A percentile compares a stretch with the other conserved stretches of the same genome.
phyloP scores from a whole-genome alignment of 2,797 vertebrate genomes.

The Huso huso region DNA sequence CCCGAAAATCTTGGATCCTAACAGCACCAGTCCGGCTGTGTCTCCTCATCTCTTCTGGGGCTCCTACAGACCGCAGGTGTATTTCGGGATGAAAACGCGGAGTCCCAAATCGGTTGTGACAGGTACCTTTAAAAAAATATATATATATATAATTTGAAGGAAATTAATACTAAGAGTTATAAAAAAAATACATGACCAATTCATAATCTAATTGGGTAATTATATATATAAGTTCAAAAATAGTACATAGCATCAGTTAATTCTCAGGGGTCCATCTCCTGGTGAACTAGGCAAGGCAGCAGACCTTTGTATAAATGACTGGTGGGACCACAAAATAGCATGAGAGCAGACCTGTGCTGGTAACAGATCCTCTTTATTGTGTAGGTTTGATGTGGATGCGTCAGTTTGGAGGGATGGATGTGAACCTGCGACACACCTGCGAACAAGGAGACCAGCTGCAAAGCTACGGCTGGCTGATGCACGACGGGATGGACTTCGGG shows the following conservation, averaged over 20 bases:
- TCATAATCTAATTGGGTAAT: no score
- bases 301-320: no score
- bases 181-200: no score
- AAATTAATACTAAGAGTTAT: no score
- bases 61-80: conserved; percentile 86
- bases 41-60: conserved; percentile 80
- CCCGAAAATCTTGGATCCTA: conserved; percentile 50
- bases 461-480: conserved; percentile 83
- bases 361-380: no score
- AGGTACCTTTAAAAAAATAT: conserved; percentile 44
- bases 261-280: no score
- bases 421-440: conserved; percentile 78
- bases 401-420: conserved; percentile 62
- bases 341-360: no score
- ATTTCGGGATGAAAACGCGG: conserved; percentile 93
- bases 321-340: no score
- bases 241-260: no score
- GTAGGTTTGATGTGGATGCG: conserved; percentile 90
- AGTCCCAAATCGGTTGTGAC: conserved; percentile 72
- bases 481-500: conserved; percentile 83
- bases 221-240: no score
- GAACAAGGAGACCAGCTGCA: conserved; percentile 76
- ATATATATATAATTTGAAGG: no score
- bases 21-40: conserved; percentile 58
- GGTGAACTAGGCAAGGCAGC: no score